phyloP scores from a whole-genome alignment of 2,113 vertebrate genomes.

The Notiomystis cincta region DNA sequence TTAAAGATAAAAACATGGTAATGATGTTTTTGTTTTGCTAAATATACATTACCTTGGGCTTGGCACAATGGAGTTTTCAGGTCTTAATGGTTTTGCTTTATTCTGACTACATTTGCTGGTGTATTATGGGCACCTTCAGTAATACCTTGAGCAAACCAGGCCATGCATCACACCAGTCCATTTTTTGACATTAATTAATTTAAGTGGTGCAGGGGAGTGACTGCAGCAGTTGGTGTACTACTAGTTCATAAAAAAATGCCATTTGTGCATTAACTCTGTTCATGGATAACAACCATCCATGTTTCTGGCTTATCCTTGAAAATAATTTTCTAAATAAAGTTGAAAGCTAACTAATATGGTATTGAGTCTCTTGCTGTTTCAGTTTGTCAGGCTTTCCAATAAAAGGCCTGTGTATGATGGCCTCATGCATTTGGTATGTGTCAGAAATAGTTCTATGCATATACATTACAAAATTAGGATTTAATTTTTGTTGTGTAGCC shows the following conservation, averaged over 20 bases:
- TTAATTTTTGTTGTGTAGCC: conserved; percentile 54
- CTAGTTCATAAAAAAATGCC: not conserved
- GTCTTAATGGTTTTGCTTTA: not conserved
- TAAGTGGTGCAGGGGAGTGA: not conserved
- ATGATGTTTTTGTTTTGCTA: not conserved
- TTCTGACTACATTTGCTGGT: not conserved
- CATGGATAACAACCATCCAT: not conserved
- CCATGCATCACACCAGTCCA: accelerated
- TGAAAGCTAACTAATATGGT: not conserved
- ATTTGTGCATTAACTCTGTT: not conserved
- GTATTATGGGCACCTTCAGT: not conserved
- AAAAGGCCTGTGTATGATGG: not conserved
- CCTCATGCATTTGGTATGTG: conserved; percentile 52
- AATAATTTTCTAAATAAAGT: conserved; percentile 45
- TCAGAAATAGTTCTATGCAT: conserved; percentile 52
- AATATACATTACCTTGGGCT: not conserved
- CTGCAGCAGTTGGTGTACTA: not conserved
- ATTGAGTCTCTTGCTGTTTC: conserved; percentile 27
- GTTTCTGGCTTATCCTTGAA: conserved; percentile 37
- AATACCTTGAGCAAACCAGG: not conserved
- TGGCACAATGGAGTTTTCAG: not conserved
- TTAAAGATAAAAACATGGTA: not conserved
- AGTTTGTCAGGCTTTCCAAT: conserved; percentile 41
- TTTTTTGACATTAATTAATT: not conserved
- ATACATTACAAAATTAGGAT: conserved; percentile 48